phyloP scores from a whole-genome alignment of 2,888 invertebrate species.

The Flexamia atlantica region DNA sequence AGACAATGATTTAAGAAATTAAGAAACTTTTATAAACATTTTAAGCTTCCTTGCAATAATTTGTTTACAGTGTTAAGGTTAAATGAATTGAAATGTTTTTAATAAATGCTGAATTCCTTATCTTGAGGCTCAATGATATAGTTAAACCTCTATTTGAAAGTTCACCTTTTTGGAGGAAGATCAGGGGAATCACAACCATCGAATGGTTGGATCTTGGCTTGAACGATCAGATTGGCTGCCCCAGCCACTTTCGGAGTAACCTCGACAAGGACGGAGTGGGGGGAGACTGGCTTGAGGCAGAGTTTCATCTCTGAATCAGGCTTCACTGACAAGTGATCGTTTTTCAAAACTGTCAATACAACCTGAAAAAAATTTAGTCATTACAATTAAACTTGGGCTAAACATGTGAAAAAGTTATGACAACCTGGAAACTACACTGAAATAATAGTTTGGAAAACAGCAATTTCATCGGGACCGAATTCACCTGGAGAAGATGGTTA shows the following conservation, averaged over 20 bases:
- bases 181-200: constrained; percentile 26
- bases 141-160: too few relatives aligned
- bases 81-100: too few relatives aligned
- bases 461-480: too few relatives aligned
- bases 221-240: constrained; percentile 53
- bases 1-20: too few relatives aligned
- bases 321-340: constrained; percentile 12
- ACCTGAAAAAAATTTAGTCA: neutral
- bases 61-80: too few relatives aligned
- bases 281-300: neutral
- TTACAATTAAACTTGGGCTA: neutral
- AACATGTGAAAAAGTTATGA: neutral
- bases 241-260: constrained; percentile 25
- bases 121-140: too few relatives aligned
- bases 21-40: too few relatives aligned
- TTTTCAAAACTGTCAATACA: constrained; percentile 36
- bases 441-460: too few relatives aligned
- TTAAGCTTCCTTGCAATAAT: constrained; percentile 27
- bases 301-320: neutral
- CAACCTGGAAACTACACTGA: neutral
- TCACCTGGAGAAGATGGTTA: too few relatives aligned
- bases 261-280: neutral
- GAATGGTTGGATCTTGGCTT: constrained; percentile 35
- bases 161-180: constrained; percentile 32
- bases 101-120: too few relatives aligned